Evolutionary conservation across 1,140 invertebrate species (phyloP), one percentile per base, ranked within the genome.

Genomic region (Drosophila truncata): DNA sequence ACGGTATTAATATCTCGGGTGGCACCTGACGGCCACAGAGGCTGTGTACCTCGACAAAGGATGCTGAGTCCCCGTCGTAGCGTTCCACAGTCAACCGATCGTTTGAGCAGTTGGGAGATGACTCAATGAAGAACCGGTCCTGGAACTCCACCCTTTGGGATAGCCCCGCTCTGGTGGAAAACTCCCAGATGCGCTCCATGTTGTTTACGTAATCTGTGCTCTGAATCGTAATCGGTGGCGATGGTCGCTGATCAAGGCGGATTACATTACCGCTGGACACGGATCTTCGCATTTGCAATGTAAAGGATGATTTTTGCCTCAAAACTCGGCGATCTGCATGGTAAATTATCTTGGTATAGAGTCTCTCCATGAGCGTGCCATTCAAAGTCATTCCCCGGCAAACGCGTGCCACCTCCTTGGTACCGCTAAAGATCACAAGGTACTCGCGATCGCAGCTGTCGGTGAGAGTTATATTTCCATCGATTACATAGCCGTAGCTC

Each of bases 141-240:
- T 39, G 44, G 16, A 92, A 92, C 0, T 66, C 73, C 14, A 97
- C 78, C 5, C 93, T 94, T n/a, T 97, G 88, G 61, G 95, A 94
- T 76, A 95, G 96, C 1, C 96, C 96, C 50, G 92, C 4, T 94
- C 91, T 3, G 94, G 93, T 46, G 91, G 82, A 10, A 62, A 97
- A 95, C 85, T 96, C 95, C 97, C 97, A 98, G 2, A 94, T 91
- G 81, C 97, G 97, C 93, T 98, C 97, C 47, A 94, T 93, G 91
- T 97, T 97, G 66, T 92, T 80, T 8, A 71, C 64, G 47, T 92
- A 92, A 2, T 46, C 60, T 2, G 25, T 37, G 1, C 60, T 39
- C 44, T 66, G 54, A 10, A 92, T 58, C 6, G 25, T 39, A 10
- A 92, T 33, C 1, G 39, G n/a, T 13, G 52, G 29, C 7, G 63